Percentiles rank a stretch among this genome's conserved stretches.
These are phyloP conservation scores for Epiperipatus broadwayi DNA, from an alignment of 2,888 invertebrate genomes.

Conservation along the genomic window DNA sequence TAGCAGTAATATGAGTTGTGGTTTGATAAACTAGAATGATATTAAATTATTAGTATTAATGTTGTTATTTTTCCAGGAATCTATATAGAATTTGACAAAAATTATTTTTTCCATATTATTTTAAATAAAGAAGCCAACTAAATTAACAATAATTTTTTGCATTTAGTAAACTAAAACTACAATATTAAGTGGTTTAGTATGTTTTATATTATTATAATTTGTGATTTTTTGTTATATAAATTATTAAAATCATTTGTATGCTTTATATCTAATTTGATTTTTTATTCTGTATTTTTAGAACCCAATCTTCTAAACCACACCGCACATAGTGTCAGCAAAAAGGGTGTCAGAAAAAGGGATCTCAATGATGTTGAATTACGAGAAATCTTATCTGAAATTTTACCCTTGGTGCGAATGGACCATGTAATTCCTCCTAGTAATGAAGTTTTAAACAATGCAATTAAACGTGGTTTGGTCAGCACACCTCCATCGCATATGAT, in stretches of 20 bases:
- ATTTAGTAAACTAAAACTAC: too few relatives aligned
- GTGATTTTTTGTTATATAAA: background rate
- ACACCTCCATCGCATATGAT: slow-evolving; percentile 68
- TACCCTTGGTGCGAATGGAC: slow-evolving; percentile 67
- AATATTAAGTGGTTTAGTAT: too few relatives aligned
- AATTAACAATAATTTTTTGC: too few relatives aligned
- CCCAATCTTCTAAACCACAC: slow-evolving; percentile 77
- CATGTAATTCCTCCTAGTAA: slow-evolving; percentile 69
- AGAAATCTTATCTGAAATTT: slow-evolving; percentile 59
- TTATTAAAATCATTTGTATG: background rate
- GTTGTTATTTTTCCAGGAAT: too few relatives aligned
- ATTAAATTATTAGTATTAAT: too few relatives aligned
- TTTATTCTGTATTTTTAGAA: slow-evolving; percentile 38
- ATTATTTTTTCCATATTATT: too few relatives aligned
- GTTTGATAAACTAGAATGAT: too few relatives aligned
- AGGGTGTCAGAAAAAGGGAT: slow-evolving; percentile 60
- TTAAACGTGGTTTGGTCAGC: slow-evolving; percentile 53
- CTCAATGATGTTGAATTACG: slow-evolving; percentile 61
- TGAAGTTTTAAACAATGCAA: slow-evolving; percentile 42
- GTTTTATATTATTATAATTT: background rate
- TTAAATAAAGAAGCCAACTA: too few relatives aligned
- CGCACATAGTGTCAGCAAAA: slow-evolving; percentile 69
- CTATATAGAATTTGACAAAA: too few relatives aligned
- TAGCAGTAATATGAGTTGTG: too few relatives aligned
- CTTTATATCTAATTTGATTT: slow-evolving; percentile 1